Base-by-base conservation (phyloP, 2,797 vertebrate species). In the Antennarius maculatus region DNA sequence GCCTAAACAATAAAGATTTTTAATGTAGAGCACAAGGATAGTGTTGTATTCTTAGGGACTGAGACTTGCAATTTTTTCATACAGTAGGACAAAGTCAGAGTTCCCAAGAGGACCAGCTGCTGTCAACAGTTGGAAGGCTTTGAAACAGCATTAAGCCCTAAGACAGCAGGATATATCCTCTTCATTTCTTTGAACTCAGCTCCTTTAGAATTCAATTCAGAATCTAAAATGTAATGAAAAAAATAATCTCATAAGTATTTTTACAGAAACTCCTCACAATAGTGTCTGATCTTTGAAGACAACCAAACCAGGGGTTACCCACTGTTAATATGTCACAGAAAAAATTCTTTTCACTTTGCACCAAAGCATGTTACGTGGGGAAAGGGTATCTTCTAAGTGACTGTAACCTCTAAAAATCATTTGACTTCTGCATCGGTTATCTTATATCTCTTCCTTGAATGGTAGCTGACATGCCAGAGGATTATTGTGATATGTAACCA, bases 121-220 rank as follows among this genome's bases (percentile, higher is more conserved):
- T 90, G 69, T 94, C 91, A 85, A 80, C 93, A 70, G 83, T 64
- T 88, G 85, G 85, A 80, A 47, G 75, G 82, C 88, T 91, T 88
- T 89, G 79, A 90, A 88, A 58, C 39, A 37, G 29, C 60, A 42
- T 74, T 88, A 85, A 90, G 82, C 76, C 70, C 60, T 48, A 18
- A 82, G 82, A 84, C 89, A 85, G 89, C 83, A 82, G 86, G 89
- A 88, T 69, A 87, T 86, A 88, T 90, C 85, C 82, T 82, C 76
- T 80, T 77, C 78, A 68, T 59, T 42, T 56, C 87, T 91, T 90
- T 90, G 84, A 92, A 85, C 81, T 79, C 46, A 0, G 42, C 54
- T 54, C 76, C 82, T 84, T 88, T 80, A 74, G 80, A 83, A 46
- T 62, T 75, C 72, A 74, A 73, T 81, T 85, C 74, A 74, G 64